A percentile compares a stretch with the other conserved stretches of the same genome.
phyloP scores from a whole-genome alignment of 2,797 vertebrate genomes.

The Fistularia tabacaria region DNA sequence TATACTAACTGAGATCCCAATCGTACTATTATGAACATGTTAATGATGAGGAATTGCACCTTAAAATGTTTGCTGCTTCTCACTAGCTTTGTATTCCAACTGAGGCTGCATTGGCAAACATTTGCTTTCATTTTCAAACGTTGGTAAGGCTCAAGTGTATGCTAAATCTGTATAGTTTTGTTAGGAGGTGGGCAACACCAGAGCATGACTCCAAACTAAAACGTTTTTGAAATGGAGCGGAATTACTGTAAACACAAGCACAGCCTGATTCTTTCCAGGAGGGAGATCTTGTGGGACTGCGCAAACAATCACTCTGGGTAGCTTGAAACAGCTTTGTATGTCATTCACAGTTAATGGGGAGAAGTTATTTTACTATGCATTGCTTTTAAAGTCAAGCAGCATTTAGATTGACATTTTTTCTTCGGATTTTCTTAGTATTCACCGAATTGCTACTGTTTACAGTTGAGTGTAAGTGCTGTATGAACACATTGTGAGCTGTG shows the following conservation, averaged over 20 bases:
- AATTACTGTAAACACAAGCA: slow-evolving; percentile 60
- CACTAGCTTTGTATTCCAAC: slow-evolving; percentile 16
- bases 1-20: background rate
- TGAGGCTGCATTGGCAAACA: slow-evolving; percentile 8
- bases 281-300: slow-evolving; percentile 56
- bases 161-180: slow-evolving; percentile 24
- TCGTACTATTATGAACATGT: background rate
- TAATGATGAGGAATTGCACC: background rate
- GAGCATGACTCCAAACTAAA: slow-evolving; percentile 52
- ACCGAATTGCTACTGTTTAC: too few species aligned
- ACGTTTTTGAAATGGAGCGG: slow-evolving; percentile 63
- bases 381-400: too few species aligned
- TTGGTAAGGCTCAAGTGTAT: slow-evolving; percentile 3
- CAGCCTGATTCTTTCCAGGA: slow-evolving; percentile 45
- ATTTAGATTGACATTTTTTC: too few species aligned
- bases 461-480: too few species aligned
- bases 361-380: background rate
- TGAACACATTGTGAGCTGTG: too few species aligned
- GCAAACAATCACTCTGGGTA: slow-evolving; percentile 60
- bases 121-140: slow-evolving; percentile 35
- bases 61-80: slow-evolving; percentile 17
- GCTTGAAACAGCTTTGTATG: slow-evolving; percentile 45
- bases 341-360: slow-evolving; percentile 37
- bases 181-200: slow-evolving; percentile 52
- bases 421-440: too few species aligned